A percentile compares a stretch with the other conserved stretches of the same genome.
Evolutionary conservation across 2,113 vertebrate genomes (phyloP).

Genomic region (Cebidichthys violaceus): DNA sequence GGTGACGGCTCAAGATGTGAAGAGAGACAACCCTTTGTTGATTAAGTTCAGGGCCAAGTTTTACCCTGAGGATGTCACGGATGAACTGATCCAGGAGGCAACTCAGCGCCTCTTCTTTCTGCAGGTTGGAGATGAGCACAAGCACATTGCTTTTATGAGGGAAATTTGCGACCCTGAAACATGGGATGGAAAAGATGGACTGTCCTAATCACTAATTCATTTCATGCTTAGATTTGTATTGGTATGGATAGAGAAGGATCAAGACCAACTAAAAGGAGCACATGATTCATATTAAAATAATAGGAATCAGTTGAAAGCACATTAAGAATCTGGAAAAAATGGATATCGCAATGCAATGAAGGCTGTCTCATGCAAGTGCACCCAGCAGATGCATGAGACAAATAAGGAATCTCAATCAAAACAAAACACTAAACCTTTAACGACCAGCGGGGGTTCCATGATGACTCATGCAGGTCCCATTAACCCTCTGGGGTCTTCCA

Average conservation of each 20-base stretch:
- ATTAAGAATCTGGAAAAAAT: background rate
- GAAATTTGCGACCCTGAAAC: background rate
- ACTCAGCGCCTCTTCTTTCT: conserved; percentile 97
- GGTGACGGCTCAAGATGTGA: conserved; percentile 95
- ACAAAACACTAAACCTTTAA: conserved; percentile 49
- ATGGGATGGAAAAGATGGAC: background rate
- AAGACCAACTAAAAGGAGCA: background rate
- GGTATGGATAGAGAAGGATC: background rate
- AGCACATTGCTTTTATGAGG: background rate
- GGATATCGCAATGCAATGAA: background rate
- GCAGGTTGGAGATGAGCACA: conserved; percentile 80
- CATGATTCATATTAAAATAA: background rate
- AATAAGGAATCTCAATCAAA: conserved; percentile 37
- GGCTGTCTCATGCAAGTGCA: background rate
- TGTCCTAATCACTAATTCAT: background rate
- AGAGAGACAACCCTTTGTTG: conserved; percentile 93
- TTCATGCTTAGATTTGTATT: background rate
- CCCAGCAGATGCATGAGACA: background rate
- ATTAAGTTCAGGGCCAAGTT: conserved; percentile 98
- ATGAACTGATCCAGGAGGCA: conserved; percentile 97
- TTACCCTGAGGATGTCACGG: conserved; percentile 95
- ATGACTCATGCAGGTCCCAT: conserved; percentile 25
- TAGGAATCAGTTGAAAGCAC: background rate
- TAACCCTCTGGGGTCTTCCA: background rate
- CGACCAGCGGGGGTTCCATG: conserved; percentile 10